Evolutionary conservation across 2,797 vertebrate genomes (phyloP), one percentile per base, ranked within the genome.

Genomic region (Todus mexicanus): DNA sequence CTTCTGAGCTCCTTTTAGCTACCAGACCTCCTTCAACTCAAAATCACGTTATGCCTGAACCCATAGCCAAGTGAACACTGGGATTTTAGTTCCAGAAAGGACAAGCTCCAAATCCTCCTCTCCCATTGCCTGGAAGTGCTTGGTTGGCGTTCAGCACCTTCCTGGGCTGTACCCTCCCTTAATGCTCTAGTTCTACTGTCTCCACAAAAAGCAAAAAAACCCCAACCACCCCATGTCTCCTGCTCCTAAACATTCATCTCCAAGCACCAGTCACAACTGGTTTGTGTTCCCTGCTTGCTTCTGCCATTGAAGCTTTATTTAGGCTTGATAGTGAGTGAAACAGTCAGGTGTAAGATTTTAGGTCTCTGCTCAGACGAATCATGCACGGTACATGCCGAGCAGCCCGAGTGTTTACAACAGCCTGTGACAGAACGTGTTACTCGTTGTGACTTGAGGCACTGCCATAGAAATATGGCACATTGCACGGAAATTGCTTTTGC

Each of bases 331-430:
- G 93, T 96, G 93, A 97, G 91, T 5, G 23, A 85, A 97, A 92
- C 88, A 93, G 94, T 92, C 93, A 97, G 92, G 89, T 96, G 95
- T 95, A 96, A 95, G 94, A 95, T 94, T 96, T 95, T 92, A 96
- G 84, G 86, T 92, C 95, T 96, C 85, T 0, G 25, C 91, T 94
- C 71, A 94, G 95, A 93, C 2, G 75, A 92, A 83, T 93, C 13
- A 7, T 4, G 75, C 79, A 2, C 1, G 12, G 79, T 81, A 57
- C 70, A 20, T 2, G 71, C 68, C 7, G 66, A 94, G 94, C 92
- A 92, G 84, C 79, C 69, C 7, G 15, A 84, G 60, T 85, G 92
- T 90, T 96, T 95, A 94, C 95, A 97, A 87, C 85, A 92, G 86
- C 88, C 79, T 65, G 83, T 96, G 96, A 96, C 89, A 94, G 81